Evolutionary conservation across 1,140 invertebrate species (phyloP).

Genomic region (Metopolophium dirhodum): DNA sequence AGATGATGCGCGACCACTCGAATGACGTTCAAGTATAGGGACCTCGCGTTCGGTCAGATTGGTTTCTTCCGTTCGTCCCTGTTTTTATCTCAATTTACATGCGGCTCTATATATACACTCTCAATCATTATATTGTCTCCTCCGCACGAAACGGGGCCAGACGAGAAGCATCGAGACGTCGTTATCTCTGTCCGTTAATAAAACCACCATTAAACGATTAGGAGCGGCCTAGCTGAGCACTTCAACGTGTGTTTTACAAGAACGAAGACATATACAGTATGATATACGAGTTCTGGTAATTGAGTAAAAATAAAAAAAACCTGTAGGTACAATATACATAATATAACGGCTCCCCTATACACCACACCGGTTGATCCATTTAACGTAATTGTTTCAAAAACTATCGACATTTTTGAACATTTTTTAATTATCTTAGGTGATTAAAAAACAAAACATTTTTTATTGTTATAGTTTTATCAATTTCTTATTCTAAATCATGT

Average conservation of each 20-base stretch:
- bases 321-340: background rate
- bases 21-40: constrained; percentile 9
- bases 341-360: background rate
- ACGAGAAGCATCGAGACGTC: background rate
- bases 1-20: background rate
- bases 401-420: no score
- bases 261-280: background rate
- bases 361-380: no score
- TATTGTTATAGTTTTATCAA: no score
- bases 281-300: constrained; percentile 18
- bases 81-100: constrained; percentile 52
- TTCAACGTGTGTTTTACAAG: constrained; percentile 25
- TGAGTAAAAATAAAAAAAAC: constrained; percentile 18
- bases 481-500: no score
- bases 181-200: constrained; percentile 42
- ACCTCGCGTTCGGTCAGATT: constrained; percentile 34
- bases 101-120: background rate
- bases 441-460: no score
- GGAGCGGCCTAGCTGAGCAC: constrained; percentile 25
- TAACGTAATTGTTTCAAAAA: no score
- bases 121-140: constrained; percentile 27
- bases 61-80: constrained; percentile 50
- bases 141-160: constrained; percentile 26
- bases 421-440: no score
- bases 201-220: constrained; percentile 48